These are phyloP conservation scores for Sylvicola cinctus DNA, from an alignment of 2,888 invertebrate species.

Conservation along the genomic window DNA sequence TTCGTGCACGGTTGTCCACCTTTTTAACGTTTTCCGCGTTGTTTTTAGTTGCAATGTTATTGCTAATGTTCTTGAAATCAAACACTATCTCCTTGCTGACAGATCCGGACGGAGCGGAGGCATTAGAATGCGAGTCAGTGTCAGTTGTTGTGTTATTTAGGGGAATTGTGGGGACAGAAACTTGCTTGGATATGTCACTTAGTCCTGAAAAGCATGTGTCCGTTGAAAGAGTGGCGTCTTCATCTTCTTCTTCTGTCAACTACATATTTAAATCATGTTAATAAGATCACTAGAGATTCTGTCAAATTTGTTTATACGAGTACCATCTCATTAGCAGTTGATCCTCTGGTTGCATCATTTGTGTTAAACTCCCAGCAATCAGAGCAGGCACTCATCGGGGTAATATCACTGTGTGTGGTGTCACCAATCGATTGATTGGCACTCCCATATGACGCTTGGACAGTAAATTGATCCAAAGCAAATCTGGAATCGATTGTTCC, in stretches of 20 bases:
- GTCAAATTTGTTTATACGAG: constrained; percentile 1
- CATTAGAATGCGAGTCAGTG: neutral
- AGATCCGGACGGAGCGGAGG: neutral
- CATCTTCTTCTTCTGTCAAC: constrained; percentile 32
- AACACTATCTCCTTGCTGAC: neutral
- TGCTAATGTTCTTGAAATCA: neutral
- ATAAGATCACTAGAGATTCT: constrained; percentile 1
- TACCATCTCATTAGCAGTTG: constrained; percentile 33
- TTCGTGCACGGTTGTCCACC: neutral
- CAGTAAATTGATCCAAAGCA: constrained; percentile 17
- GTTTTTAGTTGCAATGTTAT: neutral
- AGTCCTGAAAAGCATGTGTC: constrained; percentile 25
- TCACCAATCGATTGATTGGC: no score
- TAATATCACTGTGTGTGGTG: constrained; percentile 38
- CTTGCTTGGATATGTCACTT: neutral
- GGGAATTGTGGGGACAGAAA: neutral
- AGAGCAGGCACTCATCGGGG: constrained; percentile 43
- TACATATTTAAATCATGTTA: constrained; percentile 7
- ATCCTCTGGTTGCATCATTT: constrained; percentile 45
- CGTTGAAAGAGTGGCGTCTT: constrained; percentile 33
- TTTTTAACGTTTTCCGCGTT: neutral
- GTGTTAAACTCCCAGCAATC: constrained; percentile 40
- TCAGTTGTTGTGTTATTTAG: neutral
- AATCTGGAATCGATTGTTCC: constrained; percentile 27
- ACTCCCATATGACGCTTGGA: neutral